Evolutionary conservation across 35 echinoderm and acorn worm genomes (phyloP).

Genomic region (Lytechinus pictus): DNA sequence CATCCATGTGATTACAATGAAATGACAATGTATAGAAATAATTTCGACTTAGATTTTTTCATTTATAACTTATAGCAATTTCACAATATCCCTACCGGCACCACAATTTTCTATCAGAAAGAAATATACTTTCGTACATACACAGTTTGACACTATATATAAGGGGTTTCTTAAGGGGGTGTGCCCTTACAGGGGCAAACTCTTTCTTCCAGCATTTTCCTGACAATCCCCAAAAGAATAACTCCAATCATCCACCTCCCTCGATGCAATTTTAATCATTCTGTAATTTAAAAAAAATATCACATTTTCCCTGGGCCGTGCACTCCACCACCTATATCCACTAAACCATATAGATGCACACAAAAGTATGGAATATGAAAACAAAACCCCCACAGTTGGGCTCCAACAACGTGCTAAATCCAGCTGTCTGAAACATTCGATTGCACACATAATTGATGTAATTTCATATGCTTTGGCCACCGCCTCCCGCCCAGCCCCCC

Average conservation of each 20-base stretch:
- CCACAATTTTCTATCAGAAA: background rate
- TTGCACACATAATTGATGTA: too few species aligned
- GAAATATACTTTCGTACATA: too few species aligned
- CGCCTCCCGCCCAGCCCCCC: too few species aligned
- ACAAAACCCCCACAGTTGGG: background rate
- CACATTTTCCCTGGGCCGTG: background rate
- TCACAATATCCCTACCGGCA: background rate
- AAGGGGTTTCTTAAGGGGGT: too few species aligned
- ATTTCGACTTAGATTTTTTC: background rate
- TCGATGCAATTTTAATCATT: too few species aligned
- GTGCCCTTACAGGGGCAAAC: too few species aligned
- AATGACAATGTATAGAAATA: background rate
- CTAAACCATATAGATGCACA: background rate
- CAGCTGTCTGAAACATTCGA: too few species aligned
- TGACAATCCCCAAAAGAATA: too few species aligned
- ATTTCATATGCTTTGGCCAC: too few species aligned
- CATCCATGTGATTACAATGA: background rate
- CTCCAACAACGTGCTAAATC: background rate
- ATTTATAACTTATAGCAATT: background rate
- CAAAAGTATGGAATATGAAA: background rate
- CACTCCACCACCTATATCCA: background rate
- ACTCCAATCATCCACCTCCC: too few species aligned
- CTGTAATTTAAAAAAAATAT: background rate
- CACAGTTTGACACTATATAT: too few species aligned
- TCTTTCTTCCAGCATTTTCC: too few species aligned